Percentiles rank a stretch among this genome's conserved stretches.
Conservation (phyloP, 2,888 invertebrate genomes). For the Lasius fuliginosus region DNA sequence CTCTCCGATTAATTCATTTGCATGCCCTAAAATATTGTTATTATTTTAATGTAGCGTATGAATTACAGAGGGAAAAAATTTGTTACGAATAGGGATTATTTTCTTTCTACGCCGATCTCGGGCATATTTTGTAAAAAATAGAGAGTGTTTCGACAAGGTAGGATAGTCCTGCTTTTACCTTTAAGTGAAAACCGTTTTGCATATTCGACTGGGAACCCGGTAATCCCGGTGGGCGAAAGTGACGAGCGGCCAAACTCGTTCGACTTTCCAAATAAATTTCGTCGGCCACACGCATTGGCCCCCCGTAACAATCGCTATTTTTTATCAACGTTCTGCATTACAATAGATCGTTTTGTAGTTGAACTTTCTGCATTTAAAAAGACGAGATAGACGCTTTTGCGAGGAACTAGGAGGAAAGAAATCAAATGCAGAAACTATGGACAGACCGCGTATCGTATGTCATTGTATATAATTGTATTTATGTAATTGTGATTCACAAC, state of each 20-base stretch:
- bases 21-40: background rate
- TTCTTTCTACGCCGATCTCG: background rate
- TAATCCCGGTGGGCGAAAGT: slow-evolving; percentile 71
- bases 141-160: slow-evolving; percentile 11
- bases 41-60: background rate
- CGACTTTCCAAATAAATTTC: slow-evolving; percentile 58
- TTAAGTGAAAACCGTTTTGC: slow-evolving; percentile 73
- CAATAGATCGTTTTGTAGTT: background rate
- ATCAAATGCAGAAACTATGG: background rate
- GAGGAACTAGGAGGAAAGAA: background rate
- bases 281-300: slow-evolving; percentile 10
- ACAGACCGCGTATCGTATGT: too few species aligned
- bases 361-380: background rate
- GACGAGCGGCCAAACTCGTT: slow-evolving; percentile 68
- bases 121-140: slow-evolving; percentile 29
- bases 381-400: background rate
- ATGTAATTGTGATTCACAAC: background rate
- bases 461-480: background rate
- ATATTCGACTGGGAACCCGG: slow-evolving; percentile 70
- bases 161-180: slow-evolving; percentile 35
- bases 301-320: slow-evolving; percentile 6
- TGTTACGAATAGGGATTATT: background rate
- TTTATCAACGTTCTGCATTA: background rate
- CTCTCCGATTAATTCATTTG: background rate
- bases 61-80: background rate